These are phyloP conservation scores for Sebastolobus altivelis DNA, from an alignment of 2,797 vertebrate genomes.

Conservation along the genomic window DNA sequence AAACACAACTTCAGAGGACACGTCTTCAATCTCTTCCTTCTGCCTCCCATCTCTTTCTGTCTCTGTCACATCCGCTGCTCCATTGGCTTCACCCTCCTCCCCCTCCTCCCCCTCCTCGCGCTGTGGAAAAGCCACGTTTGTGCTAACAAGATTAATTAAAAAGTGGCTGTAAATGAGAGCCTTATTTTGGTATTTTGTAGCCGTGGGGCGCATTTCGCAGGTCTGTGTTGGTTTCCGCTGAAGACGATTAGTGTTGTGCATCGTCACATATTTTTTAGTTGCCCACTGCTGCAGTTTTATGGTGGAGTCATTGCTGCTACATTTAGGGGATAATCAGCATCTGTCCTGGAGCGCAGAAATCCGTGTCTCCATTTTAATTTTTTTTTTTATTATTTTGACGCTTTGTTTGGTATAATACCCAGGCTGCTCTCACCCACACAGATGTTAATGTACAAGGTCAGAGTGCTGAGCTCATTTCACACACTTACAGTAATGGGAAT, in stretches of 20 bases:
- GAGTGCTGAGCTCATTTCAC: constrained; percentile 33
- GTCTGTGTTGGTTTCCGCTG: constrained; percentile 40
- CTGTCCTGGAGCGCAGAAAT: constrained; percentile 50
- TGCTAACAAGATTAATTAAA: constrained; percentile 79
- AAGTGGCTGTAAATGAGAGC: constrained; percentile 66
- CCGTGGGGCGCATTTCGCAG: constrained; percentile 38
- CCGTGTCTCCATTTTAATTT: background rate
- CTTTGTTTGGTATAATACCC: constrained; percentile 42
- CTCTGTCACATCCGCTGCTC: constrained; percentile 27
- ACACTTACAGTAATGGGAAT: constrained; percentile 46
- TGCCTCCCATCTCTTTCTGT: constrained; percentile 33
- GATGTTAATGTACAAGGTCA: constrained; percentile 22
- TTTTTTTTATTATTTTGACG: constrained; percentile 2
- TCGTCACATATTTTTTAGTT: constrained; percentile 53
- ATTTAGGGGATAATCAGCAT: constrained; percentile 61
- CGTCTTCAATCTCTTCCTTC: constrained; percentile 56
- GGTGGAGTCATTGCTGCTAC: constrained; percentile 58
- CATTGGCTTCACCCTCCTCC: background rate
- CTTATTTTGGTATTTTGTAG: constrained; percentile 62
- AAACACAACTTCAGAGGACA: constrained; percentile 82
- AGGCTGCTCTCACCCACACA: constrained; percentile 13
- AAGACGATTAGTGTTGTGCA: constrained; percentile 59
- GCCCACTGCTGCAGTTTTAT: constrained; percentile 66
- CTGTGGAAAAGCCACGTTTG: constrained; percentile 62
- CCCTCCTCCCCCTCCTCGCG: background rate